Evolutionary conservation across 2,797 vertebrate species (phyloP), one percentile per base, ranked within the genome.

Genomic region (Sus cebifrons): DNA sequence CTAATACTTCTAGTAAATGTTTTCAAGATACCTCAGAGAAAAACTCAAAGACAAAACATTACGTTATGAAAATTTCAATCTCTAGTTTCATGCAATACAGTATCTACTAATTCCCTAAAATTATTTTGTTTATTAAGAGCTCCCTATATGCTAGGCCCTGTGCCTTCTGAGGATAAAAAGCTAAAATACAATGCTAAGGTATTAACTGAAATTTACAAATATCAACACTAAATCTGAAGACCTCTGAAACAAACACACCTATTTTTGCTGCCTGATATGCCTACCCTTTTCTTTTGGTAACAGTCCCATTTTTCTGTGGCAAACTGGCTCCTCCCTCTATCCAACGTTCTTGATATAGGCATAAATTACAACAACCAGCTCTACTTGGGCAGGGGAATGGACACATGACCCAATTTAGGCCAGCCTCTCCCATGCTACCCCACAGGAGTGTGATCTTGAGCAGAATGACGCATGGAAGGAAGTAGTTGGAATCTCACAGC

Each of bases 281-380:
- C 32, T 65, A 78, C 3, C 4, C 17, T 17, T 67, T 71, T 70
- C 75, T 65, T 84, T 83, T 25, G 49, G 44, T 49, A 65, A 78
- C 4, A 84, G 13, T 6, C 20, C 18, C 11, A 11, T 84, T 89
- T 68, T 84, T 81, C 70, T 32, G 12, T 10, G 44, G 62, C 75
- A 70, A 88, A 54, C 40, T 40, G 86, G 36, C 23, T 91, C 67
- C 54, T 68, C 25, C 54, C 40, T 75, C 27, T 18, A 86, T 9
- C 25, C 62, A 88, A 17, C 40, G 27, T 16, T 88, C n/a, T 68
- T 77, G n/a, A 21, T 23, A 82, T 20, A 68, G 4, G 32, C 21
- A 88, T 70, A 88, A 88, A 87, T 95, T 74, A 91, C 4, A 75
- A 75, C 27, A 15, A 92, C n/a, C 40, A 88, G 36, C 40, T 60